Base-by-base conservation (phyloP, 2,113 vertebrate species). In the Rhabdornis inornatus region DNA sequence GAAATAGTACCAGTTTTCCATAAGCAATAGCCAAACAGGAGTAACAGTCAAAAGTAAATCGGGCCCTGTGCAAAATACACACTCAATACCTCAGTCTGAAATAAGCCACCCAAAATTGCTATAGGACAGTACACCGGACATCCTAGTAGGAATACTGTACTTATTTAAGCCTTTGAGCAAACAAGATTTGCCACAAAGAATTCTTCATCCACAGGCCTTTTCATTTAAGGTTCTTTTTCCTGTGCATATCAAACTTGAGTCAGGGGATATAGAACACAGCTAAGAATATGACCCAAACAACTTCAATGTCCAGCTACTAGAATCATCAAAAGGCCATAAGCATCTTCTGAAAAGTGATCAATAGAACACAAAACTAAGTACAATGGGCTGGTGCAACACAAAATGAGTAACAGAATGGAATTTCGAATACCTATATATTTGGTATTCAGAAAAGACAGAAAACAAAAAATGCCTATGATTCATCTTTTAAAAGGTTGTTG, bases 301-400 rank as follows among this genome's bases (percentile, higher is more conserved):
- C 59, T 69, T 53, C 3, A 3, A 37, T 11, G 4, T 20, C 52
- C 39, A 81, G 17, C 39, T 63, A 50, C n/a, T 33, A 72, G 30
- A 83, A 75, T 50, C 56, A 40, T 12, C 23, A 53, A 60, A 83
- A 70, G 21, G 19, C 49, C 6, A 7, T 31, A 74, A 92, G n/a
- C 20, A 49, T 8, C 42, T 40, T 40, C 33, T 55, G 49, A 63
- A 85, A 72, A 72, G 44, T 0, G 0, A 42, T 0, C 5, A 2
- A 69, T 17, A 8, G 40, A 52, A 74, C 7, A 69, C 33, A 78
- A 83, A 83, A 47, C 52, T 75, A 75, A 71, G 60, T 20, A 47
- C 27, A 63, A 70, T 3, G 2, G 30, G 24, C 42, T 40, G 7
- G 68, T 30, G 4, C 6, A 64, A 89, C 33, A 74, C 20, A 91